Evolutionary conservation across 2,888 invertebrate genomes (phyloP), one percentile per base, ranked within the genome.

Genomic region (Alentia gelatinosa): DNA sequence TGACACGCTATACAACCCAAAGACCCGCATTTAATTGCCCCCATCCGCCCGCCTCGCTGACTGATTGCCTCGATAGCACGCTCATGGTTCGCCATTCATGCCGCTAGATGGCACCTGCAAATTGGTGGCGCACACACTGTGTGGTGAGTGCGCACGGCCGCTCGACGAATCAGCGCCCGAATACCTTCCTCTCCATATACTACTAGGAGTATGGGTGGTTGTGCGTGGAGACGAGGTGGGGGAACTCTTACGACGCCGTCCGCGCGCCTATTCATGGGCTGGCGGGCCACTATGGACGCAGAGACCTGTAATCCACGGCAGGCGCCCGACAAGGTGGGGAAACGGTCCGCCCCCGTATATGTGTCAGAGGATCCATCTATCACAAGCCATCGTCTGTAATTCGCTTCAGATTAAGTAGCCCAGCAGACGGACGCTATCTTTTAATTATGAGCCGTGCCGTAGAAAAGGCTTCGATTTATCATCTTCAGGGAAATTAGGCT

Each of bases 381-480:
- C 83, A 83, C 39, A 23, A 26, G 33, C 12, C 26, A 68, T 68
- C 26, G 83, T 39, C 83, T 83, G 40, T 83, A 83, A 83, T 83
- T 83, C 40, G 23, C 26, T 39, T 23, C 3, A 35, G 37, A 83
- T 83, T 83, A 83, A 83, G 83, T 83, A 19, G 40, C 37, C 39
- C 26, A 4, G n/a, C 26, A 68, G 26, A 26, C n/a, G n/a, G 33
- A 26, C 12, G 30, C 68, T 68, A 68, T 68, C 83, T 83, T 83
- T 40, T 83, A 83, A 83, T 83, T 83, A 83, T 83, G 83, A 83
- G 39, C 37, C 37, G 37, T 35, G 37, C 39, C 37, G 39, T 4
- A 35, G n/a, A 83, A 30, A 39, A 35, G 40, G 35, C 83, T 35
- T 23, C 4, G 37, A 40, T 68, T 68, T 30, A 68, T 68, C 68